Percentiles rank a stretch among this genome's conserved stretches.
phyloP scores from a whole-genome alignment of 2,888 invertebrate genomes.

The Xestia xanthographa region DNA sequence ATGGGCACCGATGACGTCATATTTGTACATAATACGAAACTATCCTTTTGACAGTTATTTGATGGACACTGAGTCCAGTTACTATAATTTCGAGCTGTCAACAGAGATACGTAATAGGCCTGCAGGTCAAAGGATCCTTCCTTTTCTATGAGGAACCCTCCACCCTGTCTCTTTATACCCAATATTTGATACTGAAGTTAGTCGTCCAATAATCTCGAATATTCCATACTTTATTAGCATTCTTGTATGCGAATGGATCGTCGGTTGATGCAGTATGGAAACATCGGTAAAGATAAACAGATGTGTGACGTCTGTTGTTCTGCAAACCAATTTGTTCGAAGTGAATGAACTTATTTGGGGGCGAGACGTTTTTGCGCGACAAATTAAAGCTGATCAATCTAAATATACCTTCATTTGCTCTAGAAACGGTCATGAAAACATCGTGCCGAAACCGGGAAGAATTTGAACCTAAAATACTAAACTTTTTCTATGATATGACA shows the following conservation, averaged over 20 bases:
- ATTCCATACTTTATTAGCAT: background rate
- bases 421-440: background rate
- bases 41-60: too few species aligned
- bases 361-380: slow-evolving; percentile 33
- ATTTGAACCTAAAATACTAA: background rate
- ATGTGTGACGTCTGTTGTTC: slow-evolving; percentile 33
- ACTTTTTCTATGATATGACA: too few species aligned
- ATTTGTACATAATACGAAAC: too few species aligned
- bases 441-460: background rate
- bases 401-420: slow-evolving; percentile 1
- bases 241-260: slow-evolving; percentile 7
- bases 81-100: too few species aligned
- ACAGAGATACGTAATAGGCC: too few species aligned
- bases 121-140: background rate
- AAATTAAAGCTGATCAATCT: slow-evolving; percentile 12
- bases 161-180: background rate
- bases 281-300: slow-evolving; percentile 38
- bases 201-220: background rate
- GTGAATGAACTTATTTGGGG: slow-evolving; percentile 53
- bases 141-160: background rate
- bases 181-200: slow-evolving; percentile 11
- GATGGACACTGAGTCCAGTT: too few species aligned
- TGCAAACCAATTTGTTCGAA: slow-evolving; percentile 39
- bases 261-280: slow-evolving; percentile 12
- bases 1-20: too few species aligned